Percentiles rank a stretch among this genome's conserved stretches.
Conservation (phyloP, 2,888 invertebrate species). For the Bombyx huttoni region DNA sequence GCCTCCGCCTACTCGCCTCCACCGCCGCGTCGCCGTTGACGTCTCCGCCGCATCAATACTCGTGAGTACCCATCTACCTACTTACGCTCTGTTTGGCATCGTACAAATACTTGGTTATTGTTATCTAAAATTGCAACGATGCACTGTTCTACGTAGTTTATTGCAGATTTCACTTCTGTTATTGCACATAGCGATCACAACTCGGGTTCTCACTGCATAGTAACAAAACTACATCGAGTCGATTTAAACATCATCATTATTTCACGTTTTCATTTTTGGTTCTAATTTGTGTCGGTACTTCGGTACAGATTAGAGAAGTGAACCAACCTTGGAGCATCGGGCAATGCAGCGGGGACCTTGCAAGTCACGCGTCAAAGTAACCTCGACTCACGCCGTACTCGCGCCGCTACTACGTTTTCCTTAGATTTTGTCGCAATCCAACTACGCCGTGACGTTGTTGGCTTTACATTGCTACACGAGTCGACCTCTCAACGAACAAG, state of each 20-base stretch:
- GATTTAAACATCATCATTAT: not conserved
- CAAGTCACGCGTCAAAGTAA: constrained; percentile 73
- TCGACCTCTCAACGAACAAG: not conserved
- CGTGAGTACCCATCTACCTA: constrained; percentile 29
- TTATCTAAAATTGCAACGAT: constrained; percentile 26
- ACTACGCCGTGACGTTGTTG: constrained; percentile 10
- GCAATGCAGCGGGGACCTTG: constrained; percentile 72
- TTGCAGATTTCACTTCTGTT: constrained; percentile 58
- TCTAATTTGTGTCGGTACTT: constrained; percentile 37
- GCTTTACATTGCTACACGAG: constrained; percentile 34
- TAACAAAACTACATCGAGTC: not conserved
- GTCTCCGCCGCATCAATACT: constrained; percentile 13
- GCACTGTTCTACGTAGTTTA: constrained; percentile 35
- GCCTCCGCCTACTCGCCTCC: constrained; percentile 21
- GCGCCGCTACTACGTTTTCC: constrained; percentile 41
- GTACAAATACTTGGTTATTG: constrained; percentile 17
- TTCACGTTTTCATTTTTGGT: constrained; percentile 13
- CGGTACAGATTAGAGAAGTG: constrained; percentile 28
- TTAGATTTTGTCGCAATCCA: constrained; percentile 26
- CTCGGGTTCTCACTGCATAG: not conserved
- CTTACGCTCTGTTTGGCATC: constrained; percentile 1
- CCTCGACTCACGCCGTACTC: constrained; percentile 67
- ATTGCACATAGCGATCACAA: constrained; percentile 7
- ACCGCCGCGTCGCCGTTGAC: constrained; percentile 16
- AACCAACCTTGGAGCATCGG: constrained; percentile 72